Evolutionary conservation across 2,113 vertebrate genomes (phyloP), one percentile per base, ranked within the genome.

Genomic region (Jaculus jaculus): DNA sequence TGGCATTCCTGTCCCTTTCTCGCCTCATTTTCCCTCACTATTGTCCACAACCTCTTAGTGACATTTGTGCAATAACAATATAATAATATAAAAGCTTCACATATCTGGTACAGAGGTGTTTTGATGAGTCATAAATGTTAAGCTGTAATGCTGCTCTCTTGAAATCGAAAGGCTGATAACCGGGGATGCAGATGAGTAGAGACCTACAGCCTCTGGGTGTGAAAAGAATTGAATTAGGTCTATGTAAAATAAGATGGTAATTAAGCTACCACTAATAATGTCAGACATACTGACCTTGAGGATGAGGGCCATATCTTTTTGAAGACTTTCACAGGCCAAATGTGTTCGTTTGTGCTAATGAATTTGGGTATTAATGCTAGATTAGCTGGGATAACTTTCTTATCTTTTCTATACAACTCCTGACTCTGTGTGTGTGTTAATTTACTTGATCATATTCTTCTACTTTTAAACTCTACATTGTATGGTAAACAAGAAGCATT

Each of bases 241-340:
- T 84, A 78, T 73, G 94, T 75, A 84, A 51, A 95, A 68, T 95
- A 63, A 89, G 18, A 84, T 58, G 39, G 28, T 23, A 54, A 75
- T 72, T 66, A 78, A 92, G 5, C 65, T 79, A 39, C 84, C 84
- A 60, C 18, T 81, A 79, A 34, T 71, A 85, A 77, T 74, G 42
- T 83, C 30, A 93, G 58, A 68, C 65, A 83, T 1, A 12, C 3
- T 77, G 58, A 42, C 18, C 7, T 89, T 32, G 13, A 73, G 17
- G 15, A 66, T 69, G 34, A 80, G 86, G 68, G 58, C 20, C 39
- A 60, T 16, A 89, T 54, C 13, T 89, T 79, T 77, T 89, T 30
- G 5, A 83, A 6, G 61, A 21, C 2, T 79, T 71, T 82, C 20
- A 84, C 2, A 17, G 42, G 39, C 16, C 17, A 63, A 69, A 79